These are phyloP conservation scores for Centrocercus urophasianus DNA, from an alignment of 2,113 vertebrate genomes.

Conservation along the genomic window DNA sequence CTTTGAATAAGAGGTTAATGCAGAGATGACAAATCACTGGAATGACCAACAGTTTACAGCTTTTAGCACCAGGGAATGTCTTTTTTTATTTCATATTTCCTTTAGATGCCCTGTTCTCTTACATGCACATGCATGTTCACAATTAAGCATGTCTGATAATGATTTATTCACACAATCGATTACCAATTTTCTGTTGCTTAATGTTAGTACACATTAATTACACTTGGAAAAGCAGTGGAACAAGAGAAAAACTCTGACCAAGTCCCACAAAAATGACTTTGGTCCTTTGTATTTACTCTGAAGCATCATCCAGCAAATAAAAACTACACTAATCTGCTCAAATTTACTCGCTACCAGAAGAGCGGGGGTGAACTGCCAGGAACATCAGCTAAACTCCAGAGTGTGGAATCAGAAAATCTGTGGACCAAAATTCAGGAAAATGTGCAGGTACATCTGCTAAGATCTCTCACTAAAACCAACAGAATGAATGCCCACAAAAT, in stretches of 20 bases:
- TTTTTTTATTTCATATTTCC: conserved; percentile 58
- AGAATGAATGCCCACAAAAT: too few relatives aligned
- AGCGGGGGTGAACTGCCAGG: neutral
- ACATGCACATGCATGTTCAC: conserved; percentile 21
- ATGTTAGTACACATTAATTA: neutral
- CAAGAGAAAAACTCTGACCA: neutral
- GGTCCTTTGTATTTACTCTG: neutral
- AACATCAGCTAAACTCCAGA: neutral
- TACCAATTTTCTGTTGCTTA: conserved; percentile 24
- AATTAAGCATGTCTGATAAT: conserved; percentile 50
- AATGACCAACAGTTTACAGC: conserved; percentile 42
- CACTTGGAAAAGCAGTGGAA: neutral
- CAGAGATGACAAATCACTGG: conserved; percentile 62
- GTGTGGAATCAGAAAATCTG: neutral
- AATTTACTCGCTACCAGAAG: neutral
- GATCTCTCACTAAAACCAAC: accelerated
- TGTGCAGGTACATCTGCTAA: neutral
- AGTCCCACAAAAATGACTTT: neutral
- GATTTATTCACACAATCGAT: conserved; percentile 45
- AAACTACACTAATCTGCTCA: neutral
- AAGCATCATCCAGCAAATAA: neutral
- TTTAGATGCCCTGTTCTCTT: conserved; percentile 28
- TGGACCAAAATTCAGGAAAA: neutral
- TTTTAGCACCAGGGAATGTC: conserved; percentile 41
- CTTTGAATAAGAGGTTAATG: conserved; percentile 52